Conservation (phyloP, 1,140 invertebrate species). For the Tetragonula clypearis region DNA sequence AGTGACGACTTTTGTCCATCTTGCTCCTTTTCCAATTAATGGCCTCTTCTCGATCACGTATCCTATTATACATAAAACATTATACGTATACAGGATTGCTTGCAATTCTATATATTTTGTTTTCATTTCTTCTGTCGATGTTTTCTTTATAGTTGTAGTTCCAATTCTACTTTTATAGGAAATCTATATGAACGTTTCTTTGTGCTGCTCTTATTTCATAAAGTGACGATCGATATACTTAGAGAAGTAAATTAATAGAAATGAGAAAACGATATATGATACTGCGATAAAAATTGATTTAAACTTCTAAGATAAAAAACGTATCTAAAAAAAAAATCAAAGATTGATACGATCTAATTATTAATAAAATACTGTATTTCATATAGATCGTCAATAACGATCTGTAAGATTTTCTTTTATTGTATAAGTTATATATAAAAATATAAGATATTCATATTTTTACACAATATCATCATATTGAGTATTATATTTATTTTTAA, state of each 20-base stretch:
- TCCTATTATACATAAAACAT: slow-evolving; percentile 79
- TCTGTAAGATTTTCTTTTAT: too few relatives aligned
- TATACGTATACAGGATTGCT: not conserved
- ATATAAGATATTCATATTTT: too few relatives aligned
- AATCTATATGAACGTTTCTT: not conserved
- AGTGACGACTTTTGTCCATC: slow-evolving; percentile 95
- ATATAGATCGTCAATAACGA: too few relatives aligned
- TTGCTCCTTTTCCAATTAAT: slow-evolving; percentile 83
- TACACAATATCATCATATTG: too few relatives aligned
- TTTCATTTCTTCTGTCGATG: not conserved
- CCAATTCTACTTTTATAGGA: not conserved
- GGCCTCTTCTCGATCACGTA: slow-evolving; percentile 97
- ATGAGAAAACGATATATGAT: not conserved
- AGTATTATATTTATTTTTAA: too few relatives aligned
- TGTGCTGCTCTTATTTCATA: not conserved
- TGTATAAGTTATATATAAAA: too few relatives aligned
- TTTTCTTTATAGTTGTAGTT: too few relatives aligned
- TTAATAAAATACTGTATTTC: not conserved
- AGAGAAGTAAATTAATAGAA: not conserved
- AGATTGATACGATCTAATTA: not conserved
- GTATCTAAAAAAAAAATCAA: not conserved
- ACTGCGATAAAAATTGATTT: not conserved
- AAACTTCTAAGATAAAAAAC: not conserved
- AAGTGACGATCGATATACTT: not conserved
- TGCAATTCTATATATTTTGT: not conserved